Conservation (phyloP, 2,113 vertebrate genomes). For the Hippolais icterina region DNA sequence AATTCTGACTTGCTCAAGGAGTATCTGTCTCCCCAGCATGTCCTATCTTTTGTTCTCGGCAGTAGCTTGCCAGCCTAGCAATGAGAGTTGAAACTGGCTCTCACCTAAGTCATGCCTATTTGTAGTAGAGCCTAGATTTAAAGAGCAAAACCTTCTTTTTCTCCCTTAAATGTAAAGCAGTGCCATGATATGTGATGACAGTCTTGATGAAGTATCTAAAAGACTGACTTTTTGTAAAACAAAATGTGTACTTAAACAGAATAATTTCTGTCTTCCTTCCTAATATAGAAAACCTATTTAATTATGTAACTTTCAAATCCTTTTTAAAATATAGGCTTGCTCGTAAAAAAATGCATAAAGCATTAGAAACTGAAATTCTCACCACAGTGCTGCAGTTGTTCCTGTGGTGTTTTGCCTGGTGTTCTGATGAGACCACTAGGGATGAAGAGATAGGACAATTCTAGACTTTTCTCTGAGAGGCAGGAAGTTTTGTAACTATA, state of each 20-base stretch:
- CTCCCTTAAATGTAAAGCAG: neutral
- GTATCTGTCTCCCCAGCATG: neutral
- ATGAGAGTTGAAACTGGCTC: neutral
- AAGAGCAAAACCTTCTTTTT: neutral
- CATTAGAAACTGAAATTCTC: neutral
- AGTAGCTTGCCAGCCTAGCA: neutral
- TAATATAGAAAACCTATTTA: neutral
- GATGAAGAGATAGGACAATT: neutral
- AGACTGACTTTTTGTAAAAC: neutral
- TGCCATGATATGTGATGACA: neutral
- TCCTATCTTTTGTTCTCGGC: neutral
- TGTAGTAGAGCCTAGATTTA: neutral
- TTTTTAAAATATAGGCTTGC: neutral
- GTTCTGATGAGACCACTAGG: neutral
- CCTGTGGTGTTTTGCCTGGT: neutral
- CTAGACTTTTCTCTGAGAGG: neutral
- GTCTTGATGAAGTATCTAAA: neutral
- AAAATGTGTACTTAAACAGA: neutral
- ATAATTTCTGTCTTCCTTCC: neutral
- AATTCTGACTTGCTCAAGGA: neutral
- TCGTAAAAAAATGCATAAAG: neutral
- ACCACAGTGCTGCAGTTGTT: neutral
- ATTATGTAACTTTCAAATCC: neutral
- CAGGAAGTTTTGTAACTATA: neutral
- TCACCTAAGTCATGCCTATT: neutral